Conservation (phyloP, 2,797 vertebrate genomes). For the Myripristis jacobus region DNA sequence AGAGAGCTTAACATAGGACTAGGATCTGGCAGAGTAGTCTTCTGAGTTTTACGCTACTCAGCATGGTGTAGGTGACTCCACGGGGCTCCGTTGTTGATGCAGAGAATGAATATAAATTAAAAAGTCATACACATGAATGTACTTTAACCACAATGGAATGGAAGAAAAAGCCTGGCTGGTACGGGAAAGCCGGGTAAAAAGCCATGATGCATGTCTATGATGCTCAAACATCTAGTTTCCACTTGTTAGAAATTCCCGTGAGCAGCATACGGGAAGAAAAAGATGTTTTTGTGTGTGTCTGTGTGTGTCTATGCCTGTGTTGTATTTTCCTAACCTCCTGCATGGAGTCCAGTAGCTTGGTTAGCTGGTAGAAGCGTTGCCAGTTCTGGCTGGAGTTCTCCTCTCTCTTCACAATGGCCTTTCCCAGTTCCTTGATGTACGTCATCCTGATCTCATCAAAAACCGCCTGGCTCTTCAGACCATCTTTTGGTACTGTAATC, state of each 20-base stretch:
- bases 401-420: constrained; percentile 98
- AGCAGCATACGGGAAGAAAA: not conserved
- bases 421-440: constrained; percentile 98
- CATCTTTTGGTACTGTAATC: constrained; percentile 99
- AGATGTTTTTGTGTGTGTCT: not conserved
- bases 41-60: constrained; percentile 19
- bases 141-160: not conserved
- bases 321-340: constrained; percentile 89
- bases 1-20: not conserved
- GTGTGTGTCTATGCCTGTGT: no score
- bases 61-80: not conserved
- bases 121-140: not conserved
- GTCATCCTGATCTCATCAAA: constrained; percentile 99
- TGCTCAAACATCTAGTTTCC: no score
- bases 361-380: constrained; percentile 99
- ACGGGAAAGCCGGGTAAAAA: not conserved
- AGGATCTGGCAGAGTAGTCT: not conserved
- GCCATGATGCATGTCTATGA: no score
- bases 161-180: no score
- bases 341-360: constrained; percentile 99
- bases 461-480: constrained; percentile 94
- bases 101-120: not conserved
- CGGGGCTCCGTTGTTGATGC: not conserved
- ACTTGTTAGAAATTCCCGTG: constrained; percentile 4
- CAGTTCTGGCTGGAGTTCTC: constrained; percentile 99